Evolutionary conservation across 2,113 vertebrate genomes (phyloP).

Genomic region (Ictidomys tridecemlineatus): DNA sequence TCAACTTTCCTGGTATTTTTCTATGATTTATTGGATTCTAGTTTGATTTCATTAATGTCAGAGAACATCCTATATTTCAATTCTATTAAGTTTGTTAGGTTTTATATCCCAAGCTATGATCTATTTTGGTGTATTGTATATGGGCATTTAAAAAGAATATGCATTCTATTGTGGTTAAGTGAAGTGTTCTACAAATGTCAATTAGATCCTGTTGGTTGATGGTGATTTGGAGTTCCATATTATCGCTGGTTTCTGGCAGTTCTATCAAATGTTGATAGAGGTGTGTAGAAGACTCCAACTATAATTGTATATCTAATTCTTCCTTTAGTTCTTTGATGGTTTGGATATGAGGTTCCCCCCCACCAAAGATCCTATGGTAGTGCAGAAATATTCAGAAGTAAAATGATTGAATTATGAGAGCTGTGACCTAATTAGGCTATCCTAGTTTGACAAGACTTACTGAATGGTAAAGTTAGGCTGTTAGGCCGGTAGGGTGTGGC

Average conservation of each 20-base stretch:
- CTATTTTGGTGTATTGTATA: neutral
- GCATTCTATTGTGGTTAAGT: neutral
- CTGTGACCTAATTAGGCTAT: too few relatives aligned
- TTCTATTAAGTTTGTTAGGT: neutral
- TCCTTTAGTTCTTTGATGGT: neutral
- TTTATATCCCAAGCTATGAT: neutral
- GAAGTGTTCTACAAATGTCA: neutral
- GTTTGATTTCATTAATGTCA: neutral
- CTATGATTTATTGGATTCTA: neutral
- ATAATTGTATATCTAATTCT: neutral
- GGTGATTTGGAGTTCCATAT: neutral
- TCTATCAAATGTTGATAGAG: neutral
- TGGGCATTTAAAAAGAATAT: neutral
- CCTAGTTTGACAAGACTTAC: too few relatives aligned
- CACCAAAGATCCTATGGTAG: too few relatives aligned
- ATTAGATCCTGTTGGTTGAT: neutral
- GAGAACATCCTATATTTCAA: neutral
- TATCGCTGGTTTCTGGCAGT: neutral
- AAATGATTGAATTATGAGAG: too few relatives aligned
- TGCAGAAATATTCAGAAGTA: too few relatives aligned
- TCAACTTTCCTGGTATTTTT: neutral
- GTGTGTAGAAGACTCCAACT: neutral
- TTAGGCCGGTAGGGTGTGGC: too few relatives aligned
- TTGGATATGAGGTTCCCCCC: too few relatives aligned
- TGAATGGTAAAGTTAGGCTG: too few relatives aligned